phyloP scores from a whole-genome alignment of 2,888 invertebrate species.

The Lamellibrachia columna region DNA sequence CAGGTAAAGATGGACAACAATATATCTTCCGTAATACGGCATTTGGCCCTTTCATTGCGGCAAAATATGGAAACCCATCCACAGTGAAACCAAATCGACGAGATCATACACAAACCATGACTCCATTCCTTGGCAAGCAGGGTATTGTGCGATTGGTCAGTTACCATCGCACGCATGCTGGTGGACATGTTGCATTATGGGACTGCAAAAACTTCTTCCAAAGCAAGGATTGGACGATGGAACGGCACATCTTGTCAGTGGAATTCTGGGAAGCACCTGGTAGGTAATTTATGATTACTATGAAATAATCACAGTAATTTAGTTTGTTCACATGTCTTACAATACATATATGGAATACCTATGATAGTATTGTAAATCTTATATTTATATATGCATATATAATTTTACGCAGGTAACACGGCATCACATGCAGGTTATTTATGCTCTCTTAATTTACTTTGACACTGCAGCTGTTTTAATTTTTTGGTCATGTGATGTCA shows the following conservation, averaged over 20 bases:
- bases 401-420: no score
- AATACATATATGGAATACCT: no score
- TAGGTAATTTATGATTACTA: constrained; percentile 37
- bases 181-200: constrained; percentile 63
- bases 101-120: constrained; percentile 52
- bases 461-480: background rate
- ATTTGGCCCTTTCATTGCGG: constrained; percentile 60
- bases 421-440: background rate
- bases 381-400: no score
- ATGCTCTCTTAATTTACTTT: background rate
- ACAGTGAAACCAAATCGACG: constrained; percentile 45
- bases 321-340: background rate
- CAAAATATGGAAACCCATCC: constrained; percentile 60
- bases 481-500: background rate
- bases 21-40: constrained; percentile 62
- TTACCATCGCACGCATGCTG: constrained; percentile 55
- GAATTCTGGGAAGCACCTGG: constrained; percentile 65
- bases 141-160: constrained; percentile 61
- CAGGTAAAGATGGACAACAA: constrained; percentile 52
- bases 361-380: no score
- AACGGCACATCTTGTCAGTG: constrained; percentile 56
- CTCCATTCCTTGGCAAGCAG: constrained; percentile 57
- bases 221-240: constrained; percentile 59
- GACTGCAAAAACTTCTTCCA: constrained; percentile 62
- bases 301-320: background rate